Base-by-base conservation (phyloP, 2,888 invertebrate species). In the Lithophane semibrunnea region DNA sequence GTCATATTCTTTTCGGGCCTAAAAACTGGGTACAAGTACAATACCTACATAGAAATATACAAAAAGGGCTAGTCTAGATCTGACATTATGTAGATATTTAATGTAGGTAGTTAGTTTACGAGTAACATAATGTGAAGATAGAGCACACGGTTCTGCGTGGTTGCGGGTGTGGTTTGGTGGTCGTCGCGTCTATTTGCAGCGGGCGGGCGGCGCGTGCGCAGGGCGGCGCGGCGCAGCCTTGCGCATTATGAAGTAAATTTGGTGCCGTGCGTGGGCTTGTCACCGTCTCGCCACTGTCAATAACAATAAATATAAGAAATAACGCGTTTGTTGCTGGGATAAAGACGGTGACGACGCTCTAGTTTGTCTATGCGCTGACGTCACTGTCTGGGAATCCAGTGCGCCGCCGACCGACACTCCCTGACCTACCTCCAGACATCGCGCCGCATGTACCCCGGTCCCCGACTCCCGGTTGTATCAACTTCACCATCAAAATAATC, bases 381-480 rank as follows among this genome's bases (percentile, higher is more conserved):
- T 96, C 96, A 96, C 88, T 80, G 96, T 96, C 96, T 96, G 96
- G 95, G 96, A 96, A 96, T 96, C 95, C 93, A 94, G 92, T 92
- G 92, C 92, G 93, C 91, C 90, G 92, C 88, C 88, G 89, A 85
- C 80, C 90, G 92, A 88, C 91, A 89, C 93, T 94, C 94, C 95
- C 96, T 95, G 96, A 96, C 96, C 96, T 96, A 96, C 96, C 95
- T 93, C 93, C 94, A 95, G 94, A 91, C 89, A 86, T 89, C 86
- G 89, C 91, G 88, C 72, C 81, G 84, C 87, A 86, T 86, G 90
- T 89, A 79, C 87, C 89, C 88, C 82, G 84, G 81, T 72, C 66
- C 89, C 87, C 82, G 83, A 80, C 73, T 87, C 89, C 87, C 83
- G 81, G 79, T 71, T 86, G 85, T 88, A 87, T 74, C 77, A 80